These are phyloP conservation scores for Myiozetetes cayanensis DNA, from an alignment of 2,113 vertebrate genomes.

Conservation along the genomic window DNA sequence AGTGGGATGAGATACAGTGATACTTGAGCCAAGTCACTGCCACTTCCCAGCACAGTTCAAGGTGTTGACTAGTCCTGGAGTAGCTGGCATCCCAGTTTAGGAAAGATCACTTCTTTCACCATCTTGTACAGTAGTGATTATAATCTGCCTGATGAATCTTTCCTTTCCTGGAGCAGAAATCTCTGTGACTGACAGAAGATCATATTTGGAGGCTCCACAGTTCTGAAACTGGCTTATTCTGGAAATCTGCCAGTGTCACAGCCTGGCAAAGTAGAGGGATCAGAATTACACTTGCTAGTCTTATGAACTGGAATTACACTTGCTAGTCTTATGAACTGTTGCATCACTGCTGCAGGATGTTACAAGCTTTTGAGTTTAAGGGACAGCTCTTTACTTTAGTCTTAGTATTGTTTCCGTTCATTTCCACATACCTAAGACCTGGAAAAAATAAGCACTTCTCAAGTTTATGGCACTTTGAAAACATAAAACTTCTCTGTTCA, in stretches of 20 bases:
- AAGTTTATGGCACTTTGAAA: background rate
- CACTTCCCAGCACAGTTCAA: background rate
- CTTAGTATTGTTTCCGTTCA: background rate
- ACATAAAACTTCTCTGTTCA: background rate
- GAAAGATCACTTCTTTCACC: constrained; percentile 25
- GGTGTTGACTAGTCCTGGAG: constrained; percentile 20
- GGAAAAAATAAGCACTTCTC: background rate
- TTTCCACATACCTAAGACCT: background rate
- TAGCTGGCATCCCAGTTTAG: background rate
- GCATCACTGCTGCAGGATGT: constrained; percentile 27
- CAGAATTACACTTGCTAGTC: constrained; percentile 38
- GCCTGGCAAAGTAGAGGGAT: constrained; percentile 27
- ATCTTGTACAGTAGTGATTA: background rate
- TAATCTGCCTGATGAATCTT: constrained; percentile 47
- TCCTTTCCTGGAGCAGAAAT: constrained; percentile 53
- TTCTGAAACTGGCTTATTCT: constrained; percentile 62
- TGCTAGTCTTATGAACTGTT: constrained; percentile 25
- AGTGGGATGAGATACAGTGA: constrained; percentile 11
- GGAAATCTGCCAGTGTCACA: constrained; percentile 58
- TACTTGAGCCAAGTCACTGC: background rate
- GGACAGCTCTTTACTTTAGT: background rate
- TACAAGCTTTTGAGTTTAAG: constrained; percentile 2
- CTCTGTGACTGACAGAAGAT: constrained; percentile 47
- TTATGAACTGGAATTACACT: constrained; percentile 21
- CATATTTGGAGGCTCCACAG: constrained; percentile 40